Evolutionary conservation across 2,797 vertebrate genomes (phyloP).

Genomic region (Xyrichtys novacula): DNA sequence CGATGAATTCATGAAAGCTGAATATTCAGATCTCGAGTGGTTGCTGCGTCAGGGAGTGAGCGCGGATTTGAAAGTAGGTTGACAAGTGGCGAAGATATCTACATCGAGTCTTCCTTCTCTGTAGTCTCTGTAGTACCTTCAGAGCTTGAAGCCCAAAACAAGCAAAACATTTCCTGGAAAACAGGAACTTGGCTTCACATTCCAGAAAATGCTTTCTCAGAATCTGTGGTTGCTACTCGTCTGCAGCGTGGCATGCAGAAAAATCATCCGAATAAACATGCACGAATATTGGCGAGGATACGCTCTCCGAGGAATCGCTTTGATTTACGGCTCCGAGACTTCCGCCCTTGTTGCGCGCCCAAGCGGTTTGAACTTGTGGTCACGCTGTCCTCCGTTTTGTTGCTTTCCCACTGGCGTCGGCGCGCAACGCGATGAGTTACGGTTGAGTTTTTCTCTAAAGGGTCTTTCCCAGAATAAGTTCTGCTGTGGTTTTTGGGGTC

Average conservation of each 20-base stretch:
- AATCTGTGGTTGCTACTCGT: conserved; percentile 57
- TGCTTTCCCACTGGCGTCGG: conserved; percentile 54
- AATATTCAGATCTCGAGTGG: conserved; percentile 49
- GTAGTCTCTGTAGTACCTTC: conserved; percentile 57
- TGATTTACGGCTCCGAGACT: conserved; percentile 61
- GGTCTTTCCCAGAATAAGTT: conserved; percentile 73
- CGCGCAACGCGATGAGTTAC: conserved; percentile 55
- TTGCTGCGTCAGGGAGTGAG: conserved; percentile 32
- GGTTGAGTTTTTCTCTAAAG: conserved; percentile 47
- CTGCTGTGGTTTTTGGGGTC: conserved; percentile 64
- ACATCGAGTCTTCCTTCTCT: too few species aligned
- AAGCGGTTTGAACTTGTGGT: conserved; percentile 52
- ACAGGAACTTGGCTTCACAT: conserved; percentile 47
- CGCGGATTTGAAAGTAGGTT: conserved; percentile 7
- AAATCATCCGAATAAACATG: conserved; percentile 54
- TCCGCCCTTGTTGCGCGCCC: conserved; percentile 55
- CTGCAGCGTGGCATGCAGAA: conserved; percentile 44
- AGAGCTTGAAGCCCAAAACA: conserved; percentile 13
- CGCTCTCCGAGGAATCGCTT: conserved; percentile 52
- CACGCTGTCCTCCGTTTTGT: conserved; percentile 48
- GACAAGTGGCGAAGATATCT: conserved; percentile 19
- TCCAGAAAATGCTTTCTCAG: conserved; percentile 67
- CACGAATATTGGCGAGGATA: conserved; percentile 38
- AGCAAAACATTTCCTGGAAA: conserved; percentile 76
- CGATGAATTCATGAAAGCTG: conserved; percentile 30